Percentiles rank a stretch among this genome's conserved stretches.
Conservation (phyloP, 1,140 invertebrate genomes). For the Saccostrea glomerata region DNA sequence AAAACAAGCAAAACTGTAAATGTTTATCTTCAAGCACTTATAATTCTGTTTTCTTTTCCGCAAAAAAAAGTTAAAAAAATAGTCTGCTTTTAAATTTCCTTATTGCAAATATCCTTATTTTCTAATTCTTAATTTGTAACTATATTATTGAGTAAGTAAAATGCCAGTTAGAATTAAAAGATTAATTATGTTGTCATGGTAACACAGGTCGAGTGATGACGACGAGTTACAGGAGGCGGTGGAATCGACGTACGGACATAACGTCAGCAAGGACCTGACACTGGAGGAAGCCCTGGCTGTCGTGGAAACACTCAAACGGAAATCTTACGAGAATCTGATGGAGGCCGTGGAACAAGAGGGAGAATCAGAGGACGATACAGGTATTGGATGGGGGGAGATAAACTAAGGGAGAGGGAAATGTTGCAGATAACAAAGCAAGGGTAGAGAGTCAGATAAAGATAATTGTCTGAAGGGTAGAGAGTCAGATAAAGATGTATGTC, state of each 20-base stretch:
- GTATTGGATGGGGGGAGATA: constrained; percentile 46
- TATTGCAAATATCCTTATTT: no score
- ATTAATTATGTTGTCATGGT: background rate
- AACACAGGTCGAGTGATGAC: constrained; percentile 70
- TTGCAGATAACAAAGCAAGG: background rate
- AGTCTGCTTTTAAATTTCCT: no score
- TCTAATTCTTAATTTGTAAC: no score
- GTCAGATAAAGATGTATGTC: no score
- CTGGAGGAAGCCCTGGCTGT: constrained; percentile 69
- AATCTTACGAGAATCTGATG: constrained; percentile 69
- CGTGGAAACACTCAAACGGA: constrained; percentile 64
- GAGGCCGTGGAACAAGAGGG: constrained; percentile 60
- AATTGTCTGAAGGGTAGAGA: background rate
- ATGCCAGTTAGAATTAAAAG: no score
- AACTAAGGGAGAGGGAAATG: constrained; percentile 27
- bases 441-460: background rate
- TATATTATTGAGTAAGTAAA: no score
- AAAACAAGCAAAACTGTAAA: no score
- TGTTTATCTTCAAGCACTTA: no score
- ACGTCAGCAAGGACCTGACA: constrained; percentile 60
- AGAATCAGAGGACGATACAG: constrained; percentile 55
- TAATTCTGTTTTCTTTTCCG: no score
- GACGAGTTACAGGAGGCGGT: constrained; percentile 80
- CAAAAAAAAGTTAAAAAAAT: no score
- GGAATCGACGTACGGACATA: constrained; percentile 60